Base-by-base conservation (phyloP, 1,140 invertebrate genomes). In the Drosophila punjabiensis region DNA sequence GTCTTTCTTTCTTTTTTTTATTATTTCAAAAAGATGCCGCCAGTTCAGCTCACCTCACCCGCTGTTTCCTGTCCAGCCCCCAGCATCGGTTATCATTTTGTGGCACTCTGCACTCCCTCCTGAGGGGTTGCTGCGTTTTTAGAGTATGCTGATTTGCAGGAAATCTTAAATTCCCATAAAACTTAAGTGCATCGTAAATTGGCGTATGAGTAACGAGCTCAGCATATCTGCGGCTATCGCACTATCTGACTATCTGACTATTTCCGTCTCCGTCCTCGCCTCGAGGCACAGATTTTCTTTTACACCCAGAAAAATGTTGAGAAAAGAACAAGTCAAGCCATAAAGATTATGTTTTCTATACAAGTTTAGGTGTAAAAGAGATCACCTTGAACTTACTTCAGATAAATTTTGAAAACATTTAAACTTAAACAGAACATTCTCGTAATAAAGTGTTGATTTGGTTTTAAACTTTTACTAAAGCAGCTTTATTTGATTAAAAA, bases 151-250 rank as follows among this genome's bases (percentile, higher is more conserved):
- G 79, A 87, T 87, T 65, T 84, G 85, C 70, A 89, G 85, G 85
- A 89, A 89, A 89, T 89, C 85, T 89, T 89, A 89, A 89, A 89
- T 89, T 89, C 86, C 74, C 86, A 89, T 89, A 89, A 89, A 89
- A 89, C 70, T 90, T 89, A 82, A 89, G 86, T 89, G 86, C 81
- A 82, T 88, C 81, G 73, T 89, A 89, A 89, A 89, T 89, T 89
- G 81, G 81, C 68, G 76, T 79, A 89, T 89, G 86, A 89, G 66
- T 85, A 89, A 89, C 85, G 85, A 81, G 86, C 85, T 71, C 81
- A 81, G 76, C 58, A 81, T 69, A 77, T 66, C 62, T 64, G 55
- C 28, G 55, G 52, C 58, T 48, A 55, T 63, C 58, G 24, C 47
- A 55, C 35, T 58, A 59, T 43, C 47, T 50, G 64, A 52, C 50